Conservation (phyloP, 2,113 vertebrate genomes). For the Callaeas wilsoni region DNA sequence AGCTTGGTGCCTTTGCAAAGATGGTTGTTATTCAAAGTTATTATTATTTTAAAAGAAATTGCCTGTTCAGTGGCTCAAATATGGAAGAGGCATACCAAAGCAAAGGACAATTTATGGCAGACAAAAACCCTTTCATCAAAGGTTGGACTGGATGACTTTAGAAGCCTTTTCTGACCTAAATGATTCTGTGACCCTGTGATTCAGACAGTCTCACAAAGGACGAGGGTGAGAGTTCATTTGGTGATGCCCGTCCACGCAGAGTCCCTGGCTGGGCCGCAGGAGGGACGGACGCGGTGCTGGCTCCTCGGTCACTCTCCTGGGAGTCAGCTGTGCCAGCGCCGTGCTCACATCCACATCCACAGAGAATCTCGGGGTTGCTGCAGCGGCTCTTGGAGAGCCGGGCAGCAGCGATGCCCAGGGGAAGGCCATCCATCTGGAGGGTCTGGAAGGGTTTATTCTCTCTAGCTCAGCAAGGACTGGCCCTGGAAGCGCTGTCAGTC, state of each 20-base stretch:
- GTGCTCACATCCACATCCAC: fast-evolving
- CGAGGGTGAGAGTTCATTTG: fast-evolving
- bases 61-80: background rate
- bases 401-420: fast-evolving
- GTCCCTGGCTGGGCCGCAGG: background rate
- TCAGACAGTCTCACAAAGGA: background rate
- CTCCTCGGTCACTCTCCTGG: background rate
- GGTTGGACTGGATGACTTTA: fast-evolving
- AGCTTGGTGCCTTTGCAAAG: background rate
- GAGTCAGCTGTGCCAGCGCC: fast-evolving
- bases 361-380: background rate
- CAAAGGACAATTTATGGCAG: background rate
- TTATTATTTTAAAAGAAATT: background rate
- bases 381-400: fast-evolving
- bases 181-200: background rate
- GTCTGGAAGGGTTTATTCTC: background rate
- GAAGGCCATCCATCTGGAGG: background rate
- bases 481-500: background rate
- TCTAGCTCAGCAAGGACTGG: background rate
- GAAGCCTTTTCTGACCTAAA: background rate
- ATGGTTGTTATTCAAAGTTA: background rate
- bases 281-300: fast-evolving
- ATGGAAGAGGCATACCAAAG: background rate
- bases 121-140: background rate
- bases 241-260: background rate